Evolutionary conservation across 92 coral and sea anemone species (phyloP).

Genomic region (Epizoanthus fatuus): DNA sequence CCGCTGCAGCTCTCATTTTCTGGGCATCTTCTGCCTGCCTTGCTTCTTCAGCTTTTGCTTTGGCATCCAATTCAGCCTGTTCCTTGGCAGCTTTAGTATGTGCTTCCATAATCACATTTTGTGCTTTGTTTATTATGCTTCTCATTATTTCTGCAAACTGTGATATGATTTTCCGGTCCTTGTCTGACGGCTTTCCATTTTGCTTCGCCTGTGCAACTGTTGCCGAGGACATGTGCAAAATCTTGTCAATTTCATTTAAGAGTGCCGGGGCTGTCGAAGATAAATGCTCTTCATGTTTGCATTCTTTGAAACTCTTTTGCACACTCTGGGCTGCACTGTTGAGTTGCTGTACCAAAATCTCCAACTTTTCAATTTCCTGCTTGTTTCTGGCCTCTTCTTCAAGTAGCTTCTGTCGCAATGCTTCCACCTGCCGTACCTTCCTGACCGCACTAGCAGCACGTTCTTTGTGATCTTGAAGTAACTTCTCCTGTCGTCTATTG

Average conservation of each 20-base stretch:
- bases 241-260: slow-evolving; percentile 66
- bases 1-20: slow-evolving; percentile 28
- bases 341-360: slow-evolving; percentile 45
- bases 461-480: slow-evolving; percentile 73
- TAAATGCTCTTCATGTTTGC: slow-evolving; percentile 52
- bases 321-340: slow-evolving; percentile 47
- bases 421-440: slow-evolving; percentile 77
- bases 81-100: slow-evolving; percentile 76
- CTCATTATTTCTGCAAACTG: slow-evolving; percentile 64
- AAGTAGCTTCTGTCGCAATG: slow-evolving; percentile 57
- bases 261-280: slow-evolving; percentile 57
- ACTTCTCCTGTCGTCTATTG: slow-evolving; percentile 61
- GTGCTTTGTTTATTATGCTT: slow-evolving; percentile 63
- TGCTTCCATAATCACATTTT: slow-evolving; percentile 64
- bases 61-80: slow-evolving; percentile 72
- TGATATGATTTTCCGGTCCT: slow-evolving; percentile 58
- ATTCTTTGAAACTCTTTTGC: slow-evolving; percentile 60
- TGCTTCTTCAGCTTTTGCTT: slow-evolving; percentile 59
- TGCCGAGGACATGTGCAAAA: slow-evolving; percentile 61
- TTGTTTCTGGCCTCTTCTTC: slow-evolving; percentile 80
- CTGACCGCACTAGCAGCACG: slow-evolving; percentile 73
- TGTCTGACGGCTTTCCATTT: slow-evolving; percentile 67
- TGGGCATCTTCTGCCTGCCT: slow-evolving; percentile 55
- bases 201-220: slow-evolving; percentile 51
- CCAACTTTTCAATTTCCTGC: slow-evolving; percentile 61